A percentile compares a stretch with the other conserved stretches of the same genome.
Evolutionary conservation across 2,797 vertebrate species (phyloP).

Genomic region (Semotilus atromaculatus): DNA sequence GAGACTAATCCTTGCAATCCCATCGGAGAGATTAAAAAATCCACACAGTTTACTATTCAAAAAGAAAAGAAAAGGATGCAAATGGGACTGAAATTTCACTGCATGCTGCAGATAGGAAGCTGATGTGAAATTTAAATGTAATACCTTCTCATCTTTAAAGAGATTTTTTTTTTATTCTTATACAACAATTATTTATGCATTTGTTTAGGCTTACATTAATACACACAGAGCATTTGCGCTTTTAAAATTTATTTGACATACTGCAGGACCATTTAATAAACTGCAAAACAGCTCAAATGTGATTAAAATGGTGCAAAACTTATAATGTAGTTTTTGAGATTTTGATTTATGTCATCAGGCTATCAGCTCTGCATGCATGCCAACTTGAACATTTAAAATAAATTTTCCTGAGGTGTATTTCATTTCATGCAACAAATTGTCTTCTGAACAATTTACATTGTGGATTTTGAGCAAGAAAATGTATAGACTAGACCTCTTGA

Average conservation of each 20-base stretch:
- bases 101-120: background rate
- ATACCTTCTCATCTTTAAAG: background rate
- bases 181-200: background rate
- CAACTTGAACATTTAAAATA: background rate
- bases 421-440: background rate
- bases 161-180: background rate
- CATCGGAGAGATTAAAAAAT: slow-evolving; percentile 36
- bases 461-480: background rate
- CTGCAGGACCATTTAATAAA: background rate
- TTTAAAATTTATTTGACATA: background rate
- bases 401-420: background rate
- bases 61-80: slow-evolving; percentile 29
- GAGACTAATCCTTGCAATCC: slow-evolving; percentile 19
- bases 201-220: background rate
- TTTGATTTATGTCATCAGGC: background rate
- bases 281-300: background rate
- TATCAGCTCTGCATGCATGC: background rate
- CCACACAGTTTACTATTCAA: slow-evolving; percentile 18
- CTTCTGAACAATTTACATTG: background rate
- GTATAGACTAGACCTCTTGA: background rate
- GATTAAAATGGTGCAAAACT: background rate
- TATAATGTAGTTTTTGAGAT: background rate
- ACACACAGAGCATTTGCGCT: background rate
- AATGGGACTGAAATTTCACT: background rate
- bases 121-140: background rate